Evolutionary conservation across 2,113 vertebrate species (phyloP).

Genomic region (Holacanthus passer): DNA sequence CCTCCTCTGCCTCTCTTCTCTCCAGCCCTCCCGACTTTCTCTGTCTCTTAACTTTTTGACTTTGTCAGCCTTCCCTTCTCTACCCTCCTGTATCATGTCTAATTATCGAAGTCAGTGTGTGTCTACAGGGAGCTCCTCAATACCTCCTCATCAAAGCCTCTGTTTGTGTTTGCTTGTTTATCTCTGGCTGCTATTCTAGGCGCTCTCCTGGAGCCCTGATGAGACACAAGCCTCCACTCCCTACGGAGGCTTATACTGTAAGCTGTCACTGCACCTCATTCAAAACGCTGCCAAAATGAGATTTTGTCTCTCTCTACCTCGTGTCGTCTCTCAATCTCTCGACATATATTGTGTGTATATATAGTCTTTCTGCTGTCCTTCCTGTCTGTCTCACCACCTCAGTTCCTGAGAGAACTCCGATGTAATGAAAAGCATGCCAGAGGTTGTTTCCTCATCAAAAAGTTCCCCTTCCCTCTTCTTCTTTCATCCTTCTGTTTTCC

Average conservation of each 20-base stretch:
- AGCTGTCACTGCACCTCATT: conserved; percentile 73
- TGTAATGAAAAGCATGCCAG: conserved; percentile 38
- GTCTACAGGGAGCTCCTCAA: conserved; percentile 76
- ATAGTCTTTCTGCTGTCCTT: conserved; percentile 13
- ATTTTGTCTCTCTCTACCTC: conserved; percentile 31
- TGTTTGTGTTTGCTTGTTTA: conserved; percentile 83
- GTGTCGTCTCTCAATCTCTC: conserved; percentile 19
- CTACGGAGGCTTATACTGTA: conserved; percentile 71
- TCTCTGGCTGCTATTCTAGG: conserved; percentile 80
- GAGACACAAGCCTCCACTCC: conserved; percentile 66
- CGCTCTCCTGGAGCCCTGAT: conserved; percentile 71
- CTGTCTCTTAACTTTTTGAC: conserved; percentile 69
- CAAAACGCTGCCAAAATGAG: conserved; percentile 56
- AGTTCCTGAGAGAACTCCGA: conserved; percentile 3
- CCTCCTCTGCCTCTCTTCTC: background rate
- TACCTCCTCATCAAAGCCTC: conserved; percentile 81
- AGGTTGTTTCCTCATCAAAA: conserved; percentile 27
- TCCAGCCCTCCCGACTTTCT: conserved; percentile 49
- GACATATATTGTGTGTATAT: conserved; percentile 3
- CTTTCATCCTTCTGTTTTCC: conserved; percentile 14
- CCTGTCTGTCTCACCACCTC: background rate
- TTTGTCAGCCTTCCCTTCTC: conserved; percentile 61
- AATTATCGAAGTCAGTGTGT: conserved; percentile 73
- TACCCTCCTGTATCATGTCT: conserved; percentile 68
- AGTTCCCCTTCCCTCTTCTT: background rate